Evolutionary conservation across 2,888 invertebrate genomes (phyloP).

Genomic region (Parnassius glacialis): DNA sequence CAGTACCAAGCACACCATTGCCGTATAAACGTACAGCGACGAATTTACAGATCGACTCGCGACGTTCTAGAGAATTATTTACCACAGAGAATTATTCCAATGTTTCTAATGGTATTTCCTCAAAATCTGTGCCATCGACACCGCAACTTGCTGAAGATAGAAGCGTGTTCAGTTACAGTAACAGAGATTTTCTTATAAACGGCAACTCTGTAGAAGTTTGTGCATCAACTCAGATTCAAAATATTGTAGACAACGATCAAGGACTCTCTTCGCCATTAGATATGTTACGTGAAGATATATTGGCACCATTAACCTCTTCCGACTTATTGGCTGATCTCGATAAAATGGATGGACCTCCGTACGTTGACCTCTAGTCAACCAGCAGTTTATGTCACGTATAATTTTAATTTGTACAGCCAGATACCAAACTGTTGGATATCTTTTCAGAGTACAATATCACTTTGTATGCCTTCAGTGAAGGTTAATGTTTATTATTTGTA

Average conservation of each 20-base stretch:
- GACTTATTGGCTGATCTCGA: conserved; percentile 70
- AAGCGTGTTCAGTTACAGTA: conserved; percentile 81
- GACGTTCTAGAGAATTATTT: conserved; percentile 62
- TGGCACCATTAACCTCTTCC: conserved; percentile 62
- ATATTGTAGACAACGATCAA: conserved; percentile 54
- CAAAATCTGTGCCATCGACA: conserved; percentile 89
- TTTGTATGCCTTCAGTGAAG: conserved; percentile 76
- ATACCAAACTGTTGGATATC: conserved; percentile 61
- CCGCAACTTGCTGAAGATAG: conserved; percentile 81
- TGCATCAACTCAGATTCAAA: conserved; percentile 48
- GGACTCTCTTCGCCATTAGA: conserved; percentile 64
- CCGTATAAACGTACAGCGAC: conserved; percentile 72
- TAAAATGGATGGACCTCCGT: conserved; percentile 68
- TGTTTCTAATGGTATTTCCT: conserved; percentile 77
- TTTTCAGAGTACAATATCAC: conserved; percentile 66
- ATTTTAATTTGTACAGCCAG: conserved; percentile 58
- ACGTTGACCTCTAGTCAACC: conserved; percentile 73
- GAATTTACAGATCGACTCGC: conserved; percentile 63
- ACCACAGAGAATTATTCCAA: conserved; percentile 52
- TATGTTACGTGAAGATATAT: conserved; percentile 67
- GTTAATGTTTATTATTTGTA: conserved; percentile 50
- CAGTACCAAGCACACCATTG: conserved; percentile 85
- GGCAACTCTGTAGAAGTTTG: conserved; percentile 80
- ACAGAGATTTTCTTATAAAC: conserved; percentile 82
- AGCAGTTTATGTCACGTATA: conserved; percentile 47